A percentile compares a stretch with the other conserved stretches of the same genome.
phyloP scores from a whole-genome alignment of 2,888 invertebrate genomes.

The Cerastis leucographa region DNA sequence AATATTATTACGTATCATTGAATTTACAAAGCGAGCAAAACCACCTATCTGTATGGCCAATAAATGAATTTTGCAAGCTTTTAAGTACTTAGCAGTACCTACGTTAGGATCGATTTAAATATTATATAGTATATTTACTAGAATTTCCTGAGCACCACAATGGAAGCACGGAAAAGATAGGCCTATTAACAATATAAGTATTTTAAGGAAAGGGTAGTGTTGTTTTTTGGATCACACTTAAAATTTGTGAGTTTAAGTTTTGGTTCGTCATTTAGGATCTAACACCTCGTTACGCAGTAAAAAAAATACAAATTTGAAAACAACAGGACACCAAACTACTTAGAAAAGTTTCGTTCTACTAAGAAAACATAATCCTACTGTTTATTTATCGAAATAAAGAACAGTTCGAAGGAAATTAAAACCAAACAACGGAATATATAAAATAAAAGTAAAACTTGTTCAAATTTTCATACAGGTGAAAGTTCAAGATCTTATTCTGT shows the following conservation, averaged over 20 bases:
- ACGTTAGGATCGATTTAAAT: conserved; percentile 11
- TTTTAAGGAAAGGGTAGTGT: conserved; percentile 8
- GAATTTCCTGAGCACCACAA: conserved; percentile 10
- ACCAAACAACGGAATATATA: too few species aligned
- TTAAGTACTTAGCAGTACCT: not conserved
- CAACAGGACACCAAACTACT: not conserved
- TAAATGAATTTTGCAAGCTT: conserved; percentile 22
- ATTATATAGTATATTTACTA: conserved; percentile 33
- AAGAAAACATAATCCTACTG: not conserved
- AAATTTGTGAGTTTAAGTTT: not conserved
- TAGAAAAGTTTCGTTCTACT: too few species aligned
- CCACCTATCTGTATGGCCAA: conserved; percentile 24
- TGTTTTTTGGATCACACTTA: not conserved
- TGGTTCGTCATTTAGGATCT: conserved; percentile 31
- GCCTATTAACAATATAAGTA: conserved; percentile 2
- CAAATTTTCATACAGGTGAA: not conserved
- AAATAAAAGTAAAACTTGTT: not conserved
- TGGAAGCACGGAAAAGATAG: conserved; percentile 13
- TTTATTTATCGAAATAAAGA: not conserved
- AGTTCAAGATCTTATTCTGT: not conserved
- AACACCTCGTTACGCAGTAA: conserved; percentile 30
- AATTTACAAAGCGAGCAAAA: conserved; percentile 63
- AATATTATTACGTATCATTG: conserved; percentile 77
- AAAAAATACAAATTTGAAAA: not conserved
- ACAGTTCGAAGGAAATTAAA: not conserved